Evolutionary conservation across 2,797 vertebrate species (phyloP).

Genomic region (Bufotes viridis): DNA sequence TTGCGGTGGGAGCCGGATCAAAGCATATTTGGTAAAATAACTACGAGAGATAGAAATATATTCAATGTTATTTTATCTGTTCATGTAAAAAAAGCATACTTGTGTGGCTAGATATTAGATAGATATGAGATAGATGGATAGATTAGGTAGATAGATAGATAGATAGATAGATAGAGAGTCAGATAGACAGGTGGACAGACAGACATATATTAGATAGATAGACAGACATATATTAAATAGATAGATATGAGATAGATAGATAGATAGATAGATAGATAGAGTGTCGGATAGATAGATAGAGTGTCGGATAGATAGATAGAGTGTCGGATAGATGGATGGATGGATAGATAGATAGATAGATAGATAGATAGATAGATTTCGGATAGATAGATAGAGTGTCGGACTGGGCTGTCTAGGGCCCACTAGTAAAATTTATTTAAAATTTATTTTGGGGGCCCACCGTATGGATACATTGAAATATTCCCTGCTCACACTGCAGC

Average conservation of each 20-base stretch:
- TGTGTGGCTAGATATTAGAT: background rate
- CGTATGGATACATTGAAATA: too few relatives aligned
- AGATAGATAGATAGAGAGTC: too few relatives aligned
- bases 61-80: conserved; percentile 24
- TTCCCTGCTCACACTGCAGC: too few relatives aligned
- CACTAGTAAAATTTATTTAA: too few relatives aligned
- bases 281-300: background rate
- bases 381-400: too few relatives aligned
- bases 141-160: background rate
- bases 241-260: too few relatives aligned
- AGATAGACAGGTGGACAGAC: background rate
- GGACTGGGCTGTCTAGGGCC: too few relatives aligned
- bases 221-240: background rate
- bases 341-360: background rate
- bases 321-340: background rate
- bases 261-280: background rate
- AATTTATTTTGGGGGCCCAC: too few relatives aligned
- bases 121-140: background rate
- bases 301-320: background rate
- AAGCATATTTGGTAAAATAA: conserved; percentile 55
- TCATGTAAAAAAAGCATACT: background rate
- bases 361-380: too few relatives aligned
- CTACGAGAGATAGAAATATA: conserved; percentile 23
- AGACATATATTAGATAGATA: background rate
- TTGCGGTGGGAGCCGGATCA: conserved; percentile 35